Conservation (phyloP, 2,113 vertebrate species). For the Panurus biarmicus region DNA sequence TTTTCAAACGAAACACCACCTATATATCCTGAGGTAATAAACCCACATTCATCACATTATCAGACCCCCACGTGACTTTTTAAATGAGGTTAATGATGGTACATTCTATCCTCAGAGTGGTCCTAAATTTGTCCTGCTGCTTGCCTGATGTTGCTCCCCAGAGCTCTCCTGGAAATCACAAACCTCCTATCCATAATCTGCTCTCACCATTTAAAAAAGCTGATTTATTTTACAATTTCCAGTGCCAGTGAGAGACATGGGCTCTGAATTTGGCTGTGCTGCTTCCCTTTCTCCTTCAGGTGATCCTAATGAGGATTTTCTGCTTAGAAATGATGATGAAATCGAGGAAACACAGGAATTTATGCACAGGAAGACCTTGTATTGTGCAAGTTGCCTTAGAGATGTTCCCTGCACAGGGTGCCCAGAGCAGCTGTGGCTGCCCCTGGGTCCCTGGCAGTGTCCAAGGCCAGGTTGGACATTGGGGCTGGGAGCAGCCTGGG, state of each 20-base stretch:
- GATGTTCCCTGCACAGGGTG: neutral
- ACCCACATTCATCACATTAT: neutral
- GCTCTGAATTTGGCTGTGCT: neutral
- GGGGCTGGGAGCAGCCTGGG: neutral
- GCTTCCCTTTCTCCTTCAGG: neutral
- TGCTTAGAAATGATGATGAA: neutral
- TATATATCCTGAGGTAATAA: neutral
- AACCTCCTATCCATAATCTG: neutral
- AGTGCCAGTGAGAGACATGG: neutral
- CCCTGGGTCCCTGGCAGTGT: neutral
- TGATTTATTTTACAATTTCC: neutral
- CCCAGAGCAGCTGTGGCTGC: neutral
- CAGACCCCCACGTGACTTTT: neutral
- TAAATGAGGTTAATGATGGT: neutral
- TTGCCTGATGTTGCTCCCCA: neutral
- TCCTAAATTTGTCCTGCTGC: neutral
- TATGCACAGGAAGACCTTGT: neutral
- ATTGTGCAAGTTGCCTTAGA: neutral
- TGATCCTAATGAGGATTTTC: neutral
- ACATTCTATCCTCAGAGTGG: neutral
- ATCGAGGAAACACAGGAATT: neutral
- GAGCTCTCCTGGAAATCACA: neutral
- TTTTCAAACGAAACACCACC: neutral
- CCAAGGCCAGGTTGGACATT: neutral
- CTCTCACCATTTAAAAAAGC: neutral